Conservation (phyloP, 1,140 invertebrate genomes). For the Drosophila nannoptera region DNA sequence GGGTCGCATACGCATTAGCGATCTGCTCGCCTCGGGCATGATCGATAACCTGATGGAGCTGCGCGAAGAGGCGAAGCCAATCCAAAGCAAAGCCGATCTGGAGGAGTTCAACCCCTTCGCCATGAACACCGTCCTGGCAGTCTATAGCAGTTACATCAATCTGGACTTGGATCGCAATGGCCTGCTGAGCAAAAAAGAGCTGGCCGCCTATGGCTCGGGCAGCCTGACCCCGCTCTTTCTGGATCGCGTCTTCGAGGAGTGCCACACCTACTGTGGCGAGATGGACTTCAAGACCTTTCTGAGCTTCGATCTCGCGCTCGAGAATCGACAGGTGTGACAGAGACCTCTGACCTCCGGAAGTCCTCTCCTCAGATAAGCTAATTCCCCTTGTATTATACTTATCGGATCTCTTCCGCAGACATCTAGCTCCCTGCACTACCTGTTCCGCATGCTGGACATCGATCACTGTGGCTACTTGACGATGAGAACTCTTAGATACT, state of each 20-base stretch:
- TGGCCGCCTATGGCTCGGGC: slow-evolving; percentile 93
- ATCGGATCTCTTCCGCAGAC: slow-evolving; percentile 20
- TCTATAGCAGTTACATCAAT: slow-evolving; percentile 96
- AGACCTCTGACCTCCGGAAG: too few species aligned
- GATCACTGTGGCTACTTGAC: slow-evolving; percentile 93
- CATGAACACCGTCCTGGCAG: slow-evolving; percentile 90
- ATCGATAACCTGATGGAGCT: slow-evolving; percentile 94
- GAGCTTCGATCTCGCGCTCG: slow-evolving; percentile 95
- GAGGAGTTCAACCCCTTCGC: slow-evolving; percentile 97
- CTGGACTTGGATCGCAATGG: slow-evolving; percentile 97
- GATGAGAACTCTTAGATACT: slow-evolving; percentile 94
- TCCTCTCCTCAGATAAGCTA: too few species aligned
- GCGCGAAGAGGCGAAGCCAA: slow-evolving; percentile 83
- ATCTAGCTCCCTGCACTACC: slow-evolving; percentile 93
- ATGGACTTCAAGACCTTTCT: slow-evolving; percentile 99
- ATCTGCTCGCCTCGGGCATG: slow-evolving; percentile 94
- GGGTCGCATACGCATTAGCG: slow-evolving; percentile 92
- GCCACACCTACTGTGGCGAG: slow-evolving; percentile 96
- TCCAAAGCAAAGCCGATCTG: slow-evolving; percentile 83
- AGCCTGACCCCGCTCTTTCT: slow-evolving; percentile 95
- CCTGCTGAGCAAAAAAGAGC: slow-evolving; percentile 93
- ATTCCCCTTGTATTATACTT: background rate
- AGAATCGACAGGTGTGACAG: slow-evolving; percentile 89
- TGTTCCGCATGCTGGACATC: slow-evolving; percentile 96
- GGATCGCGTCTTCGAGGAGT: slow-evolving; percentile 96